Evolutionary conservation across 92 coral and sea anemone genomes (phyloP), one percentile per base, ranked within the genome.

Genomic region (Galaxea fascicularis): DNA sequence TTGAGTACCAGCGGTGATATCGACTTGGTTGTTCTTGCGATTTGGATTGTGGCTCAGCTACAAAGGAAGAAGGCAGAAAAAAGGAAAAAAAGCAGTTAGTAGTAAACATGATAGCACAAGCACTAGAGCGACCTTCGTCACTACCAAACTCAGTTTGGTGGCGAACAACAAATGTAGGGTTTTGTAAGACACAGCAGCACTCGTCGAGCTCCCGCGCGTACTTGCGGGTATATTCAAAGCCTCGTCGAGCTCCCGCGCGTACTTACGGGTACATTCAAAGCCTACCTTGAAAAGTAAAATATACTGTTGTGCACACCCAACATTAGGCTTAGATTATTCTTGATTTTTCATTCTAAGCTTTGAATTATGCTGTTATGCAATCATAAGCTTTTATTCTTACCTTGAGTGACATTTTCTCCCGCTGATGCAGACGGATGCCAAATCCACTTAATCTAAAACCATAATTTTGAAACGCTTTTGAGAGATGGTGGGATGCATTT

Each of bases 1-100:
- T 93, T 69, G 96, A 93, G 89, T 76, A 87, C 96, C 96, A 93
- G 65, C 94, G 85, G 71, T 93, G 96, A 44, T 88, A 86, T 22
- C 96, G 88, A 4, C 18, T 52, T 20, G 56, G 54, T 35, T 85
- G 62, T n/a, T 46, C 65, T 64, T 60, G 84, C 18, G 74, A 67
- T 70, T 65, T 85, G 79, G 54, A 70, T 46, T 85, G 84, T 15
- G 85, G 41, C n/a, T 77, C 73, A 80, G 83, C 92, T 89, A 82
- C 57, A 44, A 44, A 8, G 8, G 26, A 26, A 59, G 69, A 31
- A 57, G 12, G 20, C n/a, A 39, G 54, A 49, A 20, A 63, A 26
- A n/a, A 24, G 47, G 10, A 60, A 29, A 29, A 13, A 26, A 22
- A 79, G 0, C 4, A 57, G 13, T 44, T 45, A 4, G 45, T 47